These are phyloP conservation scores for Mus minutoides DNA, from an alignment of 2,797 vertebrate species.

Conservation along the genomic window DNA sequence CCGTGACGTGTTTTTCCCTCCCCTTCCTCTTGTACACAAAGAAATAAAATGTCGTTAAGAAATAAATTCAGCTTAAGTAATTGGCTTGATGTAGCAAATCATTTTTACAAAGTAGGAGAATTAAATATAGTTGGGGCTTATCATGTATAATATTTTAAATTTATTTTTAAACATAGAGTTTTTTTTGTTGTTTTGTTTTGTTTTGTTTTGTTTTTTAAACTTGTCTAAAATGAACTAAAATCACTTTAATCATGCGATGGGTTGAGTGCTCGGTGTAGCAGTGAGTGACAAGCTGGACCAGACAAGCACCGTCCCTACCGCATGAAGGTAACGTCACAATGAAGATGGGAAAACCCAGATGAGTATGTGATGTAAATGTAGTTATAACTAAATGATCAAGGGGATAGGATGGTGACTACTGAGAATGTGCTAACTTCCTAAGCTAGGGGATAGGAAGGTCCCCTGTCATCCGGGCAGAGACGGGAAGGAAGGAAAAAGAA, in stretches of 20 bases:
- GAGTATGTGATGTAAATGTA: not conserved
- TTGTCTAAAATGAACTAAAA: not conserved
- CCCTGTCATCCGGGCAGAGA: not conserved
- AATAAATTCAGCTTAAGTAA: constrained; percentile 5
- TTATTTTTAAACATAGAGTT: not conserved
- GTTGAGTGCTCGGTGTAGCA: not conserved
- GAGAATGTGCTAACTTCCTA: not conserved
- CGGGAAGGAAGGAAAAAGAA: not conserved
- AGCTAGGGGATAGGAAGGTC: not conserved
- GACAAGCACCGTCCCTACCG: not conserved
- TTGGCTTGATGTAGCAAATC: not conserved
- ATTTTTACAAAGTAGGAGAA: constrained; percentile 7
- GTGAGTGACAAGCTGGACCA: not conserved
- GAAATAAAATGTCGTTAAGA: not conserved
- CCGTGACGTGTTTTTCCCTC: no score
- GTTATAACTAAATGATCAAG: not conserved
- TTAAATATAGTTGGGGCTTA: not conserved
- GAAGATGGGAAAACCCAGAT: not conserved
- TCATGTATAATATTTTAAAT: not conserved
- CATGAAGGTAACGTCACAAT: not conserved
- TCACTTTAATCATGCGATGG: not conserved
- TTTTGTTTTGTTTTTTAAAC: not conserved
- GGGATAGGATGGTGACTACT: not conserved
- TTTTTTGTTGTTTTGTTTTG: no score
- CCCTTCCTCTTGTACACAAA: not conserved